Conservation (phyloP, 2,797 vertebrate species). For the Sebastes elongatus region DNA sequence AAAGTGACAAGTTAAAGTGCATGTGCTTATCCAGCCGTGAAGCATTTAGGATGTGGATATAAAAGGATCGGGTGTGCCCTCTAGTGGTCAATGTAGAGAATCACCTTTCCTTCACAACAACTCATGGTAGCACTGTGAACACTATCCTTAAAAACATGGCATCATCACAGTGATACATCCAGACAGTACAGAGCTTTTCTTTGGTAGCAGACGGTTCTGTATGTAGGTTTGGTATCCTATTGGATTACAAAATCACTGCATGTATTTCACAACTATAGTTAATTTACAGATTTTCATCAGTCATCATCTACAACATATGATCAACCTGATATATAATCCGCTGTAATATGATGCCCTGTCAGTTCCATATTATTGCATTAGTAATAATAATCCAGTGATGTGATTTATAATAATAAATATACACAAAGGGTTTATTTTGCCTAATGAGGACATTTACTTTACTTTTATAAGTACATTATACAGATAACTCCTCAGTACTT, state of each 20-base stretch:
- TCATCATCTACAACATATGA: too few species aligned
- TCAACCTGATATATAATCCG: too few species aligned
- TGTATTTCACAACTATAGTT: too few species aligned
- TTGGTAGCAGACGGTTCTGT: too few species aligned
- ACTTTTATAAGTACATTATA: too few species aligned
- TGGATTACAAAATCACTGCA: too few species aligned
- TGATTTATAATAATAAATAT: not conserved
- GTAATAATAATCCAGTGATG: not conserved
- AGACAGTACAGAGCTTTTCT: not conserved
- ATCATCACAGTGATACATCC: too few species aligned
- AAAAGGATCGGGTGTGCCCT: conserved; percentile 6
- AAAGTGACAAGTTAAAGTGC: too few species aligned
- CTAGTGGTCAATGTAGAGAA: conserved; percentile 31
- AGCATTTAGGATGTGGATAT: not conserved
- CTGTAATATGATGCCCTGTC: not conserved
- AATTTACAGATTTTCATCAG: not conserved
- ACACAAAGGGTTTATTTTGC: not conserved
- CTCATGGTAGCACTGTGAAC: not conserved
- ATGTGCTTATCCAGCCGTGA: too few species aligned
- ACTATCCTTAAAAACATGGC: not conserved
- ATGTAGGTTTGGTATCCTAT: too few species aligned
- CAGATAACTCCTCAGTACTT: not conserved
- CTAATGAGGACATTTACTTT: not conserved
- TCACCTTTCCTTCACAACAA: not conserved
- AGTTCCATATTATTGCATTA: not conserved